Conservation (phyloP, 1,140 invertebrate species). For the Lepidurus packardi region DNA sequence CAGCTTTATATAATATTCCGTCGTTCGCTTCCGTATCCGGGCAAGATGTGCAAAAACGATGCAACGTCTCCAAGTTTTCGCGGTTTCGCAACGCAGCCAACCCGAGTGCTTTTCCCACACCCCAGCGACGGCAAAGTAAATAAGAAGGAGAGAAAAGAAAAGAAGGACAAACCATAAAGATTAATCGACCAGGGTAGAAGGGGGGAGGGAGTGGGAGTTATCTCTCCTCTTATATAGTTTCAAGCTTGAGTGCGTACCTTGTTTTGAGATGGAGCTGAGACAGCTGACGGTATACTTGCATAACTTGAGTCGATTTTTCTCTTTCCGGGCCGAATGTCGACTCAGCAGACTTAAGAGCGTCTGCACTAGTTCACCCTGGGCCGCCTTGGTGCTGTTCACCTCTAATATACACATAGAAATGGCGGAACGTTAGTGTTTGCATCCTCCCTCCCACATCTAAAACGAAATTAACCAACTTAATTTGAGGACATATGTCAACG, state of each 20-base stretch:
- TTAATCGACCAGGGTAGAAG: neutral
- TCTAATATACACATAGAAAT: constrained; percentile 8
- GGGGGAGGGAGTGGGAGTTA: neutral
- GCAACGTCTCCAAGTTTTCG: constrained; percentile 41
- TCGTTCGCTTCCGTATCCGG: constrained; percentile 61
- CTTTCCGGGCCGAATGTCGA: neutral
- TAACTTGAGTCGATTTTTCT: constrained; percentile 28
- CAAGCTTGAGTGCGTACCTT: constrained; percentile 25
- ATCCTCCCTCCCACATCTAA: neutral
- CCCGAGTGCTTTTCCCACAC: neutral
- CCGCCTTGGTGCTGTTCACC: constrained; percentile 19
- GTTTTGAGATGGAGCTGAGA: constrained; percentile 25
- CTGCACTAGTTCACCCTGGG: neutral
- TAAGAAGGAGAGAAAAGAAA: constrained; percentile 20
- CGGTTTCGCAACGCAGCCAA: neutral
- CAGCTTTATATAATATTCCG: constrained; percentile 54
- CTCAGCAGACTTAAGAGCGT: neutral
- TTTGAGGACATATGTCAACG: constrained; percentile 21
- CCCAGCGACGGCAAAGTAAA: neutral
- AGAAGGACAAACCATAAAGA: neutral
- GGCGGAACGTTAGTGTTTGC: neutral
- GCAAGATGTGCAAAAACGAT: constrained; percentile 58
- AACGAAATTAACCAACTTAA: constrained; percentile 19
- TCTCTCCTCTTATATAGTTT: neutral
- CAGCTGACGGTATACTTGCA: constrained; percentile 27